Conservation (phyloP, 2,113 vertebrate genomes). For the Hippocampus mohnikei region DNA sequence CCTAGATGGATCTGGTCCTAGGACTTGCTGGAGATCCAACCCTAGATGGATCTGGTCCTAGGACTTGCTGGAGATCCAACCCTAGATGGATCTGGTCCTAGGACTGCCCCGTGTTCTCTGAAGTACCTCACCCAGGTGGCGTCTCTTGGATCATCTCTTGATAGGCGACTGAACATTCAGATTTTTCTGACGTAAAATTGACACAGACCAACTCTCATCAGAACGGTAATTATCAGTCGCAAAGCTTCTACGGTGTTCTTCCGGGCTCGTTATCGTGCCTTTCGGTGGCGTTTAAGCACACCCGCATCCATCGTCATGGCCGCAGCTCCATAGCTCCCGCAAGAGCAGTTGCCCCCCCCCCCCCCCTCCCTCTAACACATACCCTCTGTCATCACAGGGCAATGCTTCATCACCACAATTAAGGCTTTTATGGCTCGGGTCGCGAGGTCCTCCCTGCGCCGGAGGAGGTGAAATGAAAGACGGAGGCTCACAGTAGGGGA, state of each 20-base stretch:
- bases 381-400: slow-evolving; percentile 28
- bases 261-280: slow-evolving; percentile 27
- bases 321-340: slow-evolving; percentile 4
- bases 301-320: slow-evolving; percentile 4
- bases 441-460: slow-evolving; percentile 26
- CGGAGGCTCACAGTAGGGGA: slow-evolving; percentile 13
- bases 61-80: no score
- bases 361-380: neutral
- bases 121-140: no score
- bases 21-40: no score
- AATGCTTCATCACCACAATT: slow-evolving; percentile 50
- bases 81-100: no score
- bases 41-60: no score
- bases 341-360: slow-evolving; percentile 22
- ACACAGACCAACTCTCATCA: slow-evolving; percentile 37
- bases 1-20: no score
- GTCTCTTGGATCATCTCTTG: no score
- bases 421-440: slow-evolving; percentile 50
- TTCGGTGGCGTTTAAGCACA: slow-evolving; percentile 29
- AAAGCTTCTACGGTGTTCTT: slow-evolving; percentile 39
- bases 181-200: no score
- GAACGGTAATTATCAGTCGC: slow-evolving; percentile 53
- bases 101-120: no score
- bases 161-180: no score
- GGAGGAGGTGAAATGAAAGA: slow-evolving; percentile 66